phyloP scores from a whole-genome alignment of 2,888 invertebrate species.

The Himalopsyche kuldschensis region DNA sequence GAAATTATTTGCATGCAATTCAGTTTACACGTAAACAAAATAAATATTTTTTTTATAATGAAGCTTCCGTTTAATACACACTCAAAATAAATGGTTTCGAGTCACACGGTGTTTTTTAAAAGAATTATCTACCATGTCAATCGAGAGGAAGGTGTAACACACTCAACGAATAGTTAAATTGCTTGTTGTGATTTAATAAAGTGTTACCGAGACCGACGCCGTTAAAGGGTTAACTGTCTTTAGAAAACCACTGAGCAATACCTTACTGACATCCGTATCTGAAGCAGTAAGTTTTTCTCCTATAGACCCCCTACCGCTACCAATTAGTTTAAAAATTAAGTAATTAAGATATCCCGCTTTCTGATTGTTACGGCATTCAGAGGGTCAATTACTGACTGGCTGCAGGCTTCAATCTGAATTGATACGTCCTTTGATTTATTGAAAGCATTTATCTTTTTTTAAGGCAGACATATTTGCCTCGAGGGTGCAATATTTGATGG shows the following conservation, averaged over 20 bases:
- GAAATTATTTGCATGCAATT: too few species aligned
- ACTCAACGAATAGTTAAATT: too few species aligned
- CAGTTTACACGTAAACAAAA: too few species aligned
- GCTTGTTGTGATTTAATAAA: too few species aligned
- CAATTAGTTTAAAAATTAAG: constrained; percentile 35
- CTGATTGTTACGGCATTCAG: constrained; percentile 26
- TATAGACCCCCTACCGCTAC: constrained; percentile 23
- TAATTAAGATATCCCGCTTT: constrained; percentile 32
- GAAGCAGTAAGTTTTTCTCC: not conserved
- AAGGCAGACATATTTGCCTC: constrained; percentile 7
- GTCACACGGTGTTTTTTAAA: too few species aligned
- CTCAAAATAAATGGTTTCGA: too few species aligned
- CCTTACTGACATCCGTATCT: not conserved
- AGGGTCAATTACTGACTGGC: constrained; percentile 23
- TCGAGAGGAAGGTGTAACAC: too few species aligned
- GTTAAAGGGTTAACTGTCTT: not conserved
- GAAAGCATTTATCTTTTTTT: not conserved
- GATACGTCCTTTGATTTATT: constrained; percentile 33
- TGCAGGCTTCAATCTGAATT: constrained; percentile 15
- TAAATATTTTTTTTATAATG: too few species aligned
- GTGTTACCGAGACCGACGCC: not conserved
- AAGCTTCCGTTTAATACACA: too few species aligned
- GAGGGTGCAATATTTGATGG: constrained; percentile 12
- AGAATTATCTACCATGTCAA: too few species aligned
- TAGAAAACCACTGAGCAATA: not conserved